Base-by-base conservation (phyloP, 2,797 vertebrate genomes). In the Lutjanus campechanus region DNA sequence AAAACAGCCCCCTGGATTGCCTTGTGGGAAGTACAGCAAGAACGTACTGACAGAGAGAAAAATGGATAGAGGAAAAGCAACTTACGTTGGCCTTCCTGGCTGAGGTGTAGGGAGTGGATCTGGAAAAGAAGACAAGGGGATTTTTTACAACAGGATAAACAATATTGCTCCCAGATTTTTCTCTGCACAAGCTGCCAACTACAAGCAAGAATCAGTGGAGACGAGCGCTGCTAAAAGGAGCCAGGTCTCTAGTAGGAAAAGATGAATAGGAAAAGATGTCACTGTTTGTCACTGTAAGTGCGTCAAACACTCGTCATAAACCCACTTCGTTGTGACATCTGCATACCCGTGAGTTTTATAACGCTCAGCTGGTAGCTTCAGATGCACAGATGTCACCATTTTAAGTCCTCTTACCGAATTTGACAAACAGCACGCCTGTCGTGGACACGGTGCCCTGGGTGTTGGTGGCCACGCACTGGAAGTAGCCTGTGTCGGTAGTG, bases 401-500 rank as follows among this genome's bases (percentile, higher is more conserved):
- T n/a, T 16, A 59, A 20, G 3, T 54, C 7, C 54, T 58, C 97
- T 95, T 92, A 99, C 98, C 98, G 0, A 99, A 99, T 85, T 99
- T 99, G 19, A 99, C 98, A 2, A 97, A 99, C 54, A 99, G 93
- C 77, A 99, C 98, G 0, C 98, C 98, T 0, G 98, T 99, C 3
- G 97, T 98, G 47, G 98, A 98, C 1, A 99, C 98, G 0, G 95
- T 96, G 22, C 97, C 97, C 29, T 96, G 94, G 88, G 85, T 94
- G 4, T 97, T 99, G 13, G 95, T 96, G 1, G 98, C 98, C 13
- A 97, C 95, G 0, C 98, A 99, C 93, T 99, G 98, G 95, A 99
- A 99, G 93, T 99, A 99, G 59, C 98, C 98, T 0, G 98, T 99
- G 89, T 99, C 98, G 0, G 98, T 99, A 0, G 98, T 99, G 92